phyloP scores from a whole-genome alignment of 2,888 invertebrate species.

The Branchinecta sandiegonensis region DNA sequence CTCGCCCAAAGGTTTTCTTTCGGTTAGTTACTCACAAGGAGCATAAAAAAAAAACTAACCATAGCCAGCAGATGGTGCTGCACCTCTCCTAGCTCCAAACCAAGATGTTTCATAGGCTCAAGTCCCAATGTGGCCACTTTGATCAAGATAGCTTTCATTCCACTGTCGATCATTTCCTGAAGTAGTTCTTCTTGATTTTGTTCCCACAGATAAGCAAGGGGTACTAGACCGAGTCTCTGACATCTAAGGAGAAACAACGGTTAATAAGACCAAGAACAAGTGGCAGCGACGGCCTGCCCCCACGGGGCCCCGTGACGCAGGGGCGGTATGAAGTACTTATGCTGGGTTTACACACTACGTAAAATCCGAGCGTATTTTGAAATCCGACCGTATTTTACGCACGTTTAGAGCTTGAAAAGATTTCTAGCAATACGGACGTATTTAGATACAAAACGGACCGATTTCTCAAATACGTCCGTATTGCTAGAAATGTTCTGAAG shows the following conservation, averaged over 20 bases:
- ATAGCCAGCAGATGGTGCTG: conserved; percentile 73
- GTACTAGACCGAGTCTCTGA: conserved; percentile 67
- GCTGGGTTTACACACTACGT: too few relatives aligned
- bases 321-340: too few relatives aligned
- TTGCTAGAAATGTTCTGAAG: too few relatives aligned
- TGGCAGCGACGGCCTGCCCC: too few relatives aligned
- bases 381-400: too few relatives aligned
- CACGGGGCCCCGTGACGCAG: too few relatives aligned
- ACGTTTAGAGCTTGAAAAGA: too few relatives aligned
- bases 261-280: too few relatives aligned
- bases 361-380: too few relatives aligned
- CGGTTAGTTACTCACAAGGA: not conserved
- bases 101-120: conserved; percentile 69
- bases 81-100: conserved; percentile 66
- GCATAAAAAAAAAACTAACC: conserved; percentile 37
- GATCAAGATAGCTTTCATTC: conserved; percentile 83
- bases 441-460: too few relatives aligned
- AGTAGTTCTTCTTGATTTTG: conserved; percentile 84
- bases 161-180: conserved; percentile 89
- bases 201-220: conserved; percentile 90
- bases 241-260: conserved; percentile 46
- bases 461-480: too few relatives aligned
- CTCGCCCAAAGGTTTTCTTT: not conserved
- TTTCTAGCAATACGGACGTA: too few relatives aligned
- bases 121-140: conserved; percentile 93